Conservation (phyloP, 1,140 invertebrate genomes). For the Sinella curviseta region DNA sequence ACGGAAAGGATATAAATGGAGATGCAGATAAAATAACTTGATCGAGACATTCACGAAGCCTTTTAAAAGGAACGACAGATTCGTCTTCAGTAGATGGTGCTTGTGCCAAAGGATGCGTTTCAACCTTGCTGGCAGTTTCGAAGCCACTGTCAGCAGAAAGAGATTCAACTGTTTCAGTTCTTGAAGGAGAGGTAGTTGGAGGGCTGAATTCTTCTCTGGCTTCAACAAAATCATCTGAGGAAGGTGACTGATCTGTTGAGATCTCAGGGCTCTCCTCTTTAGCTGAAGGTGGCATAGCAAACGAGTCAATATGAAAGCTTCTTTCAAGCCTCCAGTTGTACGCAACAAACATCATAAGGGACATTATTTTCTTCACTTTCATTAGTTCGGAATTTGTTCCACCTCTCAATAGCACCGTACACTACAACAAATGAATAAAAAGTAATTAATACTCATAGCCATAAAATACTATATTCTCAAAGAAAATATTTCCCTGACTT, state of each 20-base stretch:
- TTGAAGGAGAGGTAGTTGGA: neutral
- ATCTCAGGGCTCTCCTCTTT: neutral
- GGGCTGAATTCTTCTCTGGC: slow-evolving; percentile 27
- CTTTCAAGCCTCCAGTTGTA: slow-evolving; percentile 91
- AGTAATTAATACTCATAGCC: neutral
- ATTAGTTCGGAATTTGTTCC: slow-evolving; percentile 72
- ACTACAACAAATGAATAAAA: slow-evolving; percentile 56
- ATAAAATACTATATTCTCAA: neutral
- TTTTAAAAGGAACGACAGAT: neutral
- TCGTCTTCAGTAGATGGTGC: neutral
- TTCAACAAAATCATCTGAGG: slow-evolving; percentile 36
- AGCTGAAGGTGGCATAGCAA: slow-evolving; percentile 63
- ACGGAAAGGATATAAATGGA: slow-evolving; percentile 77
- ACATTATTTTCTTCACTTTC: slow-evolving; percentile 78
- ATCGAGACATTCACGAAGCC: slow-evolving; percentile 71
- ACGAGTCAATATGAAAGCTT: slow-evolving; percentile 83
- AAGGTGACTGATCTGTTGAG: slow-evolving; percentile 12
- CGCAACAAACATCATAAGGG: slow-evolving; percentile 78
- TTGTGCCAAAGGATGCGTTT: neutral
- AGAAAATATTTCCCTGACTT: neutral
- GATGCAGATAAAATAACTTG: slow-evolving; percentile 79
- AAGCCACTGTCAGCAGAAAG: neutral
- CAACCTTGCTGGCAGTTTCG: neutral
- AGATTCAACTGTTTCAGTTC: neutral
- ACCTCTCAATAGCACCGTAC: slow-evolving; percentile 84